Base-by-base conservation (phyloP, 2,797 vertebrate genomes). In the Clarias pachynema region DNA sequence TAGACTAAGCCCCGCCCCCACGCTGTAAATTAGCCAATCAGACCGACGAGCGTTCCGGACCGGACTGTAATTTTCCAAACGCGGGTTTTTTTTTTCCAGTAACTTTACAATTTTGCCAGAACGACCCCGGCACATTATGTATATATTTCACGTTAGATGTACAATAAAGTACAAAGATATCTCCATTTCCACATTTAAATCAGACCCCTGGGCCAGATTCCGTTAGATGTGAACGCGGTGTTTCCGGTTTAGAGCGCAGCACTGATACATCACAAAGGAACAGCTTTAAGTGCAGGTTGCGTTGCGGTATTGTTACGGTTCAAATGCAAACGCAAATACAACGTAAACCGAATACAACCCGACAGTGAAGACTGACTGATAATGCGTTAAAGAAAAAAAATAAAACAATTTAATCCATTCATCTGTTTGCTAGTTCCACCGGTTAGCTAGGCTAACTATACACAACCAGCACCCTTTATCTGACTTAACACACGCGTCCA, bases 391-490 rank as follows among this genome's bases (percentile, higher is more conserved):
- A 10, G 1, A 10, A 65, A 49, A 20, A 59, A 26, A 49, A 20
- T 12, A 24, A 70, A 26, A 26, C 24, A 74, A 3, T 15, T 4
- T 3, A 53, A 15, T 63, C 24, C 3, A 26, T 26, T 79, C 34
- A 63, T 26, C 4, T 26, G 34, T 26, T 7, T 1, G 78, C 78
- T 65, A 79, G 16, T 29, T 65, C 12, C n/a, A 49, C 26, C 18
- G 40, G 26, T 68, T 49, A 68, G 79, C 79, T 53, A 14, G 34
- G 59, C 59, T 31, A 53, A 81, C 62, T 66, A 68, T 53, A 53
- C 49, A 53, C 9, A 53, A 24, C 10, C 40, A 53, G 26, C 9
- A 81, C 18, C n/a, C 4, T 53, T 80, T 66, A 16, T 81, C 53
- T 31, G 9, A 81, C 18, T 66, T 63, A 10, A 79, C 24, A 79